A percentile compares a stretch with the other conserved stretches of the same genome.
Evolutionary conservation across 2,888 invertebrate genomes (phyloP).

Genomic region (Lasioglossum villosulum): DNA sequence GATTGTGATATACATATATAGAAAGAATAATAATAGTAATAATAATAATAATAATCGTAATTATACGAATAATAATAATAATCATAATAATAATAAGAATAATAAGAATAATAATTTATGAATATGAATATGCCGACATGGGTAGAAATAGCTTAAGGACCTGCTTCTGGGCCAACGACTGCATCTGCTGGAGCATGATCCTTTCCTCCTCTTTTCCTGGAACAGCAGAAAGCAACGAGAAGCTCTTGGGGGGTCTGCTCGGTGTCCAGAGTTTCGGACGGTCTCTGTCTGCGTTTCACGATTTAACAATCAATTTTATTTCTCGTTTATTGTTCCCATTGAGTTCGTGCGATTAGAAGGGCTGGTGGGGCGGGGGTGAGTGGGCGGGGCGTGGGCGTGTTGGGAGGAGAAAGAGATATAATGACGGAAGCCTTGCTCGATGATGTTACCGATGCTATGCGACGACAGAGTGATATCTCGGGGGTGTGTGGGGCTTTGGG

Average conservation of each 20-base stretch:
- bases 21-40: conserved; percentile 18
- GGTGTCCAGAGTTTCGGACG: conserved; percentile 55
- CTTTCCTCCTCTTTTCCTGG: conserved; percentile 98
- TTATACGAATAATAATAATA: not conserved
- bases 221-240: conserved; percentile 84
- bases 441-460: conserved; percentile 6
- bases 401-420: not conserved
- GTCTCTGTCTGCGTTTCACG: conserved; percentile 58
- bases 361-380: not conserved
- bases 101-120: conserved; percentile 58
- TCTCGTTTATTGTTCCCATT: conserved; percentile 37
- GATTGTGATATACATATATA: conserved; percentile 58
- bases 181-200: conserved; percentile 98
- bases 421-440: conserved; percentile 13
- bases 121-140: conserved; percentile 71
- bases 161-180: conserved; percentile 98
- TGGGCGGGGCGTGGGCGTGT: not conserved
- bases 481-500: not conserved
- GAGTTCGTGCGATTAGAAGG: conserved; percentile 31
- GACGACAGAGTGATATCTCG: not conserved
- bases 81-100: conserved; percentile 22
- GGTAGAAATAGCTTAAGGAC: conserved; percentile 87
- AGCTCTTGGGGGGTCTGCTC: conserved; percentile 70
- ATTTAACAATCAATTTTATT: conserved; percentile 48
- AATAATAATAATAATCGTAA: conserved; percentile 27